These are phyloP conservation scores for Phortica variegata DNA, from an alignment of 1,140 invertebrate genomes.

Conservation along the genomic window DNA sequence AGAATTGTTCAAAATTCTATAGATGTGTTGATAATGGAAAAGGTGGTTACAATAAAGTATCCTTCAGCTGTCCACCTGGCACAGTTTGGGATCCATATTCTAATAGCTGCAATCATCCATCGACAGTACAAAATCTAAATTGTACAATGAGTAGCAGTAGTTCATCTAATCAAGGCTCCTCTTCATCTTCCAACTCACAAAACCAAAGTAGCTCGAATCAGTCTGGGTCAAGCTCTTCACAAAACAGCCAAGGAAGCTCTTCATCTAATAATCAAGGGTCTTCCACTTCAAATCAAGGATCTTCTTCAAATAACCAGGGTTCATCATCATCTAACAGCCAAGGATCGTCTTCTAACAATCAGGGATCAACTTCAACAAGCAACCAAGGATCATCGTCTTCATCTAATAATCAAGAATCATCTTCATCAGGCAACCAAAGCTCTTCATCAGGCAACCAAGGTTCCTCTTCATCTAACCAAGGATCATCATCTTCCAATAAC, in stretches of 20 bases:
- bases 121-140: slow-evolving; percentile 53
- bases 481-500: background rate
- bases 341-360: slow-evolving; percentile 6
- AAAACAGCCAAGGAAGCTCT: slow-evolving; percentile 15
- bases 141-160: no score
- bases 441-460: slow-evolving; percentile 12
- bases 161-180: no score
- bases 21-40: slow-evolving; percentile 64
- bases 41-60: slow-evolving; percentile 61
- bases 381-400: background rate
- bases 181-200: no score
- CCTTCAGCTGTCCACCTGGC: slow-evolving; percentile 65
- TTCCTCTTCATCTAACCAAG: slow-evolving; percentile 14
- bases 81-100: slow-evolving; percentile 66
- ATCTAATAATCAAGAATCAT: background rate
- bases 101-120: slow-evolving; percentile 63
- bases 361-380: slow-evolving; percentile 16
- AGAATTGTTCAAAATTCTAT: slow-evolving; percentile 68
- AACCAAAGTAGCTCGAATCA: background rate
- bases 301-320: slow-evolving; percentile 9
- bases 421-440: background rate
- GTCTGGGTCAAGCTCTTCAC: background rate
- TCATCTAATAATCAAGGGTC: slow-evolving; percentile 12
- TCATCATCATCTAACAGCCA: slow-evolving; percentile 4
- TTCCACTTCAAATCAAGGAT: background rate